Base-by-base conservation (phyloP, 2,888 invertebrate species). In the Chrysopilus asiliformis region DNA sequence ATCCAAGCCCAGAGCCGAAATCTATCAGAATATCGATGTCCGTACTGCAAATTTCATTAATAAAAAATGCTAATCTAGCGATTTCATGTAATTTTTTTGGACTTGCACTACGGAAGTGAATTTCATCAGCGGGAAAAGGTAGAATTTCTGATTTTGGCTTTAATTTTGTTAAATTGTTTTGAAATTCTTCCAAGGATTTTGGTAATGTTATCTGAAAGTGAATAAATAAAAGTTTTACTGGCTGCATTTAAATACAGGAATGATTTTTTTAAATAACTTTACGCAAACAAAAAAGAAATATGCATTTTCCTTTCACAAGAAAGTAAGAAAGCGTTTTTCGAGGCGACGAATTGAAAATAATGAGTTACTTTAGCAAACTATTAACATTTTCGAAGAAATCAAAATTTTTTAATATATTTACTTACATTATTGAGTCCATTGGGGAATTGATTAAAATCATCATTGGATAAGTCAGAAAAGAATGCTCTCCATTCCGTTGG, bases 1-100 rank as follows among this genome's bases (percentile, higher is more conserved):
- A 82, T 1, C 84, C 84, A 65, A 83, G 60, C 5, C 84, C 84
- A 12, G 76, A 72, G 10, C 84, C 84, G 48, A 84, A 67, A 57
- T 84, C 84, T 1, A 84, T 66, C 14, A 84, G 61, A 2, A 68
- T 58, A 32, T 67, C 55, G 38, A 72, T 67, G 6, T 60, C 53
- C 6, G 58, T 46, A n/a, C 52, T 47, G 47, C 53, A 53, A 10
- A 46, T 43, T 2, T 38, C 39, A 14, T 49, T 17, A 30, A 64
- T 54, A 5, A 74, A 60, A 20, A 68, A 60, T 2, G 77, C 70
- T 32, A 84, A 57, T 46, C 68, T 61, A 9, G 67, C 47, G 30
- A 84, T 76, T 64, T 84, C 84, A 45, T 83, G 79, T 41, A 67
- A 66, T 54, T 84, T 84, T 50, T 84, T 84, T 1, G 49, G 43